phyloP scores from a whole-genome alignment of 2,797 vertebrate species.

The Delichon dasypus region DNA sequence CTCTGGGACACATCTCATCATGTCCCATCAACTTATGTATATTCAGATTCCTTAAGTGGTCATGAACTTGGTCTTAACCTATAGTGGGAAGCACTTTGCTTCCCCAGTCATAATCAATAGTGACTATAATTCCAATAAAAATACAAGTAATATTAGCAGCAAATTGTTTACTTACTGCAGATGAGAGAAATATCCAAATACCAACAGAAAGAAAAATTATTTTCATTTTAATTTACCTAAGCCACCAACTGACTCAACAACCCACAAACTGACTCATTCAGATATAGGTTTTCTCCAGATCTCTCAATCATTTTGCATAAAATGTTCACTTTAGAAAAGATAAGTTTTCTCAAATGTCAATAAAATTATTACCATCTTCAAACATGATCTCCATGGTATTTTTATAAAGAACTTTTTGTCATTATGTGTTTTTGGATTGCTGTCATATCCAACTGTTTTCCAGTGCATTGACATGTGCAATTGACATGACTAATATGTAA shows the following conservation, averaged over 20 bases:
- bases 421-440: background rate
- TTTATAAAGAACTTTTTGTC: background rate
- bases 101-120: background rate
- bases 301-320: background rate
- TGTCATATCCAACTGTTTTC: background rate
- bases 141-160: background rate
- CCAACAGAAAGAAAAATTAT: background rate
- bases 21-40: rapidly evolving
- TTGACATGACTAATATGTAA: background rate
- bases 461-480: background rate
- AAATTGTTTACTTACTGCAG: background rate
- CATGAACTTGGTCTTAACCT: background rate
- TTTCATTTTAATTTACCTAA: background rate
- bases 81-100: background rate
- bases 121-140: background rate
- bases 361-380: background rate
- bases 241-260: background rate
- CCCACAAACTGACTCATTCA: background rate
- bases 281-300: background rate
- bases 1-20: background rate
- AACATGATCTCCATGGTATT: background rate
- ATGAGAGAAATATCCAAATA: background rate
- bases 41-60: background rate
- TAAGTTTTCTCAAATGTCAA: background rate
- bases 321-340: background rate